Evolutionary conservation across 2,113 vertebrate genomes (phyloP), one percentile per base, ranked within the genome.

Genomic region (Gasterosteus aculeatus): DNA sequence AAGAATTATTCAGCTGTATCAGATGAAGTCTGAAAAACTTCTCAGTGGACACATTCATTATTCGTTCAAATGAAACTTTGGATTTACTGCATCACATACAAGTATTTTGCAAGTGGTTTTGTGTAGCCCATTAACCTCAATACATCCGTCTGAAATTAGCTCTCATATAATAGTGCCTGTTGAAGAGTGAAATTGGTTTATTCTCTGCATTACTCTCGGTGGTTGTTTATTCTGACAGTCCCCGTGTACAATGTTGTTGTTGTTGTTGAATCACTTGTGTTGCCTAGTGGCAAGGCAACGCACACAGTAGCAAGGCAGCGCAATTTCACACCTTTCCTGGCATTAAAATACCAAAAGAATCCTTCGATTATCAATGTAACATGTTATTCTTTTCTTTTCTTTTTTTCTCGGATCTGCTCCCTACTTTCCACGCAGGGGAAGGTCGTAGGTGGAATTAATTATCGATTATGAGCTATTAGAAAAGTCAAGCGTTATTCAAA

Each of bases 391-490:
- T 39, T 53, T 46, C 31, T 5, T 46, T 63, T 12, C 47, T n/a
- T n/a, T n/a, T n/a, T n/a, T n/a, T n/a, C n/a, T n/a, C n/a, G n/a
- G n/a, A n/a, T n/a, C n/a, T 0, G 1, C 46, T 61, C 4, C 22
- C 66, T 54, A 42, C 14, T 39, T 1, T 59, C 42, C 47, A 42
- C 26, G 33, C 42, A 31, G 1, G 18, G 46, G 9, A 15, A 12
- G 1, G 0, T 26, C 10, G 22, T 15, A 68, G n/a, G 33, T 33
- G 29, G 10, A 47, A 18, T 47, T 42, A 12, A 61, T 69, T 22
- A 58, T 64, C 19, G 58, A 57, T 60, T 46, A 51, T n/a, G 65
- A 66, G 53, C 35, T 38, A 62, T 78, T 69, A 69, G n/a, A 75
- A 49, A 12, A 63, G 49, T 72, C 66, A 11, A 62, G 49, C 56